phyloP scores from a whole-genome alignment of 2,113 vertebrate species.

The Nettapus auritus region DNA sequence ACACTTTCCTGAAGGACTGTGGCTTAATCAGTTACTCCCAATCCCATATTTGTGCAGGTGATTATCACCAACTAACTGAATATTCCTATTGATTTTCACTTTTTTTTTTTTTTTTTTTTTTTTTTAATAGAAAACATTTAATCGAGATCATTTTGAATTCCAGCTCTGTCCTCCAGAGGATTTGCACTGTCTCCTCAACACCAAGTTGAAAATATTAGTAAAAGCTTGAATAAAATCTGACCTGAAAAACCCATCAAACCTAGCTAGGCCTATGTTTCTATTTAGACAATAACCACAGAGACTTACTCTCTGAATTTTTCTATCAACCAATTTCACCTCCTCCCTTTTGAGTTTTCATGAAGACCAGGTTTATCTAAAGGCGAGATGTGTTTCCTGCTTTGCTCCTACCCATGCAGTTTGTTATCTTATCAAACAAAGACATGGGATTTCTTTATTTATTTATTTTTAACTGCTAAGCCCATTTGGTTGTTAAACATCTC shows the following conservation, averaged over 20 bases:
- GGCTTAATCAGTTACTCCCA: constrained; percentile 60
- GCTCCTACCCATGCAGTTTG: neutral
- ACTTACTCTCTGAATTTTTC: neutral
- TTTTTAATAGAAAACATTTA: constrained; percentile 50
- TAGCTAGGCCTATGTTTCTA: neutral
- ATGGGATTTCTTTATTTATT: neutral
- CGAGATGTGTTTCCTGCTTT: neutral
- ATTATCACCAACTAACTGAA: constrained; percentile 57
- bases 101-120: constrained; percentile 50
- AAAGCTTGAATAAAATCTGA: neutral
- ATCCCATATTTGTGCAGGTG: constrained; percentile 35
- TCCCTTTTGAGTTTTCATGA: neutral
- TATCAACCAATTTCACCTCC: neutral
- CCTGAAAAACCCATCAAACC: neutral
- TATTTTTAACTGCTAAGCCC: neutral
- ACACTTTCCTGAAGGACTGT: constrained; percentile 63
- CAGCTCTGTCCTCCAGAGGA: neutral
- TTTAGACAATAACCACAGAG: neutral
- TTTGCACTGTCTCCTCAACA: neutral
- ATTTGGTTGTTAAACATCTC: neutral
- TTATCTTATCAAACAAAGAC: neutral
- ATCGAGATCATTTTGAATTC: constrained; percentile 33
- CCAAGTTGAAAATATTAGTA: neutral
- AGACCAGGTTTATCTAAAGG: neutral
- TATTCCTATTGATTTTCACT: constrained; percentile 51